Percentiles rank a stretch among this genome's conserved stretches.
Evolutionary conservation across 2,888 invertebrate genomes (phyloP).

Genomic region (Tuta absoluta): DNA sequence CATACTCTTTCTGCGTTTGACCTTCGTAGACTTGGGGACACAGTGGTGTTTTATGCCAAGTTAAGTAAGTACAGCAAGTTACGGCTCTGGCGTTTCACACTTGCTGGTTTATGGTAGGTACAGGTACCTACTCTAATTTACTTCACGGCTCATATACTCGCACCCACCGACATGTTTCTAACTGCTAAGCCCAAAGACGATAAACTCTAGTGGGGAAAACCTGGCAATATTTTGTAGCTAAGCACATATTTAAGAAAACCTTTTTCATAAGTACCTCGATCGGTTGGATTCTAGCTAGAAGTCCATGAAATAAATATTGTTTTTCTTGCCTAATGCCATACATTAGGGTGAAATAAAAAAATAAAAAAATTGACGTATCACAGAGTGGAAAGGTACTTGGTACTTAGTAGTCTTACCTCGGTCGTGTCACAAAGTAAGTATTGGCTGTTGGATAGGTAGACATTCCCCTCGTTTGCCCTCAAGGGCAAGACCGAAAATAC

Average conservation of each 20-base stretch:
- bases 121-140: slow-evolving; percentile 34
- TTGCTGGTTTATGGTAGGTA: slow-evolving; percentile 30
- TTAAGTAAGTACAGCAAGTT: too few relatives aligned
- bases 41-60: too few relatives aligned
- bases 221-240: slow-evolving; percentile 19
- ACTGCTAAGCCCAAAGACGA: slow-evolving; percentile 10
- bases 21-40: slow-evolving; percentile 30
- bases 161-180: slow-evolving; percentile 28
- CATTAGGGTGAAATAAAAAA: too few relatives aligned
- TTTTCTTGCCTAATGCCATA: too few relatives aligned
- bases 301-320: too few relatives aligned
- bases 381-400: background rate
- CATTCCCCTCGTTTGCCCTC: slow-evolving; percentile 49
- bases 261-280: background rate
- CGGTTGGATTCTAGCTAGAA: too few relatives aligned
- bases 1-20: slow-evolving; percentile 29
- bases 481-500: slow-evolving; percentile 15
- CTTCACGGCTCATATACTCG: slow-evolving; percentile 33
- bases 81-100: slow-evolving; percentile 7
- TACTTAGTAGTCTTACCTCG: background rate
- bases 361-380: too few relatives aligned
- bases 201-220: slow-evolving; percentile 25
- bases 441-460: slow-evolving; percentile 29
- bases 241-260: background rate
- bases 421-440: background rate